Base-by-base conservation (phyloP, 2,888 invertebrate genomes). In the Dicyrtoma fusca region DNA sequence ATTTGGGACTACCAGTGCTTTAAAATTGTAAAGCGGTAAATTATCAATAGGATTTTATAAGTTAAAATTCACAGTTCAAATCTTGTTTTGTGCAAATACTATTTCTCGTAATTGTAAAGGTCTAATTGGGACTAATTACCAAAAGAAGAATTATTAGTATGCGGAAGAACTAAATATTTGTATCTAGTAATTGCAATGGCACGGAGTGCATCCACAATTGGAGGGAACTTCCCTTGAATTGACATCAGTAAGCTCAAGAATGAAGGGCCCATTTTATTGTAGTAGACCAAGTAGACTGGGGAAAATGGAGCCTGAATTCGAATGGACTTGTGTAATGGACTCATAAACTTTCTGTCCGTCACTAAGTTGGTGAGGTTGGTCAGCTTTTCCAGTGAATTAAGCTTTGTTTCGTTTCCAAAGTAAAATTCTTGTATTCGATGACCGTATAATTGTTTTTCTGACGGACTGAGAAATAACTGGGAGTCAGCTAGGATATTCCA, bases 361-460 rank as follows among this genome's bases (percentile, higher is more conserved):
- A 53, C 53, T 2, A 61, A 14, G n/a, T 44, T 45, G 8, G 45
- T 11, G 1, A 63, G 8, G 3, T 11, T 11, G 23, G 17, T 8
- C 25, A 49, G 13, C 13, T 45, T 14, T 4, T 68, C 68, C 8
- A 34, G 8, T 34, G 8, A 34, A 61, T 61, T 19, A 13, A 61
- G 34, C 8, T 8, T 6, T 1, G 21, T n/a, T 17, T 34, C 47
- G 4, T 71, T 47, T 17, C 71, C 71, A 49, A 71, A 62, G 44
- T 71, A 71, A 49, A 65, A 71, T 2, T 64, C 57, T 13, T 53
- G 47, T 23, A 70, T 70, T 25, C 34, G 51, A n/a, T 26, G 13
- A 8, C 21, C 8, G 19, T n/a, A n/a, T n/a, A 42, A 34, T 1
- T 26, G 19, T 53, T 21, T 53, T 70, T 70, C 63, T n/a, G 62